Percentiles rank a stretch among this genome's conserved stretches.
Conservation (phyloP, 2,113 vertebrate genomes). For the Australoheros scitulus region DNA sequence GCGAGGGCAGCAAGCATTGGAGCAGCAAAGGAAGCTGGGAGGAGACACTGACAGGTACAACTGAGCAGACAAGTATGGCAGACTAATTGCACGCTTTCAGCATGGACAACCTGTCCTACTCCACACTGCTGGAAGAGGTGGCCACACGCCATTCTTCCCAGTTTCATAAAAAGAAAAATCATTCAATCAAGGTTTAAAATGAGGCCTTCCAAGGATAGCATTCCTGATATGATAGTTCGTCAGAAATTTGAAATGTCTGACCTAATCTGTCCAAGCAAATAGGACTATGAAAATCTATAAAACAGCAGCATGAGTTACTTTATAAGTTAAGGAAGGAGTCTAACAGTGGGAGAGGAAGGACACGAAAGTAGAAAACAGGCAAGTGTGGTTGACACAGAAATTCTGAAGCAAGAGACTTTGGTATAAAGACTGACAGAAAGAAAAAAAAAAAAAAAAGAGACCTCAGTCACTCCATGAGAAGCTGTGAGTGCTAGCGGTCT, state of each 20-base stretch:
- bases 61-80: conserved; percentile 50
- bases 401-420: conserved; percentile 52
- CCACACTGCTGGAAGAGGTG: conserved; percentile 39
- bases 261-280: not conserved
- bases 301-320: not conserved
- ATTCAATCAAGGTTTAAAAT: conserved; percentile 6
- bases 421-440: conserved; percentile 65
- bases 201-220: not conserved
- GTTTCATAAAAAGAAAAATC: conserved; percentile 11
- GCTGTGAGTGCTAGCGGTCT: conserved; percentile 99
- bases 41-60: conserved; percentile 49
- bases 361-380: conserved; percentile 55
- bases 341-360: conserved; percentile 66
- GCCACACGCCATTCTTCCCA: not conserved
- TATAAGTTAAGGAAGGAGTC: conserved; percentile 21
- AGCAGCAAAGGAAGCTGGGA: conserved; percentile 62
- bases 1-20: conserved; percentile 74
- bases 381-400: conserved; percentile 64
- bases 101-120: conserved; percentile 44
- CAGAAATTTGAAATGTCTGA: not conserved
- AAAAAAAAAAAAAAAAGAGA: conserved; percentile 82
- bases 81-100: conserved; percentile 41
- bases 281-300: conserved; percentile 4
- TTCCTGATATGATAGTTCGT: not conserved
- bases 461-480: conserved; percentile 99